phyloP scores from a whole-genome alignment of 2,113 vertebrate species.

The Anthoscopus minutus region DNA sequence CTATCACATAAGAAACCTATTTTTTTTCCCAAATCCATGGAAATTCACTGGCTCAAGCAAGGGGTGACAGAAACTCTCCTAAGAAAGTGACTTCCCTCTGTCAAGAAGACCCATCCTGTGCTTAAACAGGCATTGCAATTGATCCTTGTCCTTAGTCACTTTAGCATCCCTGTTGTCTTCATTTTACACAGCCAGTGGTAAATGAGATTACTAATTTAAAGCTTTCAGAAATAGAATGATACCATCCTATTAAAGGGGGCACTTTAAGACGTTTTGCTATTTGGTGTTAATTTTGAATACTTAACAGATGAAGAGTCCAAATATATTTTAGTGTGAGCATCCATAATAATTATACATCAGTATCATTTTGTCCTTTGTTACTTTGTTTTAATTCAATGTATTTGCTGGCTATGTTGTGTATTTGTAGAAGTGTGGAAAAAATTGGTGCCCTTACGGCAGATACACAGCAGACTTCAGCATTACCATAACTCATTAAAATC shows the following conservation, averaged over 20 bases:
- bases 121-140: not conserved
- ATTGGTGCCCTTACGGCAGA: constrained; percentile 45
- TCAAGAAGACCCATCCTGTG: not conserved
- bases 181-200: not conserved
- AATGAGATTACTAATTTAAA: not conserved
- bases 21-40: not conserved
- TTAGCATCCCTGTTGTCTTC: not conserved
- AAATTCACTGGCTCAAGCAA: not conserved
- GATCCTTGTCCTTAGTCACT: not conserved
- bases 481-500: constrained; percentile 68
- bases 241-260: not conserved
- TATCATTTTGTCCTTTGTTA: not conserved
- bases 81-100: not conserved
- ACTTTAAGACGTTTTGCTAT: not conserved
- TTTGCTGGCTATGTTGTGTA: constrained; percentile 4
- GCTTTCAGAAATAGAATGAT: not conserved
- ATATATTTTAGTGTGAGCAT: not conserved
- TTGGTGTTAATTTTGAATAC: not conserved
- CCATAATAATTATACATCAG: not conserved
- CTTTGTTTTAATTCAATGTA: constrained; percentile 1
- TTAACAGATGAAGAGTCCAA: not conserved
- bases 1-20: not conserved
- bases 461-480: constrained; percentile 58
- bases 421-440: constrained; percentile 38
- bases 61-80: not conserved